Evolutionary conservation across 2,113 vertebrate species (phyloP).

Genomic region (Cervus canadensis): DNA sequence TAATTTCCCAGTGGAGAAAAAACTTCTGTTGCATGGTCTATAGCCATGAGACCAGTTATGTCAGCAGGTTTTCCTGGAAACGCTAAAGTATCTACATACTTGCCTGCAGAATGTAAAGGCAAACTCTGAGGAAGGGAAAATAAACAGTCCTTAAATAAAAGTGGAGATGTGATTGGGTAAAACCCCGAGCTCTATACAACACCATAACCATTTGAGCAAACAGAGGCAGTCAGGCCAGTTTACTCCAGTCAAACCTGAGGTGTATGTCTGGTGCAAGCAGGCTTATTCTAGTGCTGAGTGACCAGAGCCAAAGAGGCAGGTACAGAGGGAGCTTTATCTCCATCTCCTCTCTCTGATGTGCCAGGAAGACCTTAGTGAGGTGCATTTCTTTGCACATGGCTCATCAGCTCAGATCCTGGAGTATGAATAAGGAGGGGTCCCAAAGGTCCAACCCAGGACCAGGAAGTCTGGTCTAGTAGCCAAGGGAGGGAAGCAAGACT

Average conservation of each 20-base stretch:
- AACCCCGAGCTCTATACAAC: background rate
- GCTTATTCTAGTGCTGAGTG: background rate
- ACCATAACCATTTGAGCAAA: slow-evolving; percentile 15
- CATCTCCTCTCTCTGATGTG: background rate
- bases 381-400: background rate
- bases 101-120: background rate
- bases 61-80: slow-evolving; percentile 5
- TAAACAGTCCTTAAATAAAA: background rate
- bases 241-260: background rate
- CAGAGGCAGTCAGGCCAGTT: background rate
- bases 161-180: background rate
- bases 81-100: background rate
- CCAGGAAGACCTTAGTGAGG: background rate
- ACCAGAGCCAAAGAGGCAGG: background rate
- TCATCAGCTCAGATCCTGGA: background rate
- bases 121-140: background rate
- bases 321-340: background rate
- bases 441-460: background rate
- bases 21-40: slow-evolving; percentile 15
- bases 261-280: background rate
- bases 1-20: slow-evolving; percentile 43
- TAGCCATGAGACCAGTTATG: background rate
- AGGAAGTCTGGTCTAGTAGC: background rate
- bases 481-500: background rate
- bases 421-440: background rate